A percentile compares a stretch with the other conserved stretches of the same genome.
These are phyloP conservation scores for Albula glossodonta DNA, from an alignment of 2,113 vertebrate species.

Conservation along the genomic window DNA sequence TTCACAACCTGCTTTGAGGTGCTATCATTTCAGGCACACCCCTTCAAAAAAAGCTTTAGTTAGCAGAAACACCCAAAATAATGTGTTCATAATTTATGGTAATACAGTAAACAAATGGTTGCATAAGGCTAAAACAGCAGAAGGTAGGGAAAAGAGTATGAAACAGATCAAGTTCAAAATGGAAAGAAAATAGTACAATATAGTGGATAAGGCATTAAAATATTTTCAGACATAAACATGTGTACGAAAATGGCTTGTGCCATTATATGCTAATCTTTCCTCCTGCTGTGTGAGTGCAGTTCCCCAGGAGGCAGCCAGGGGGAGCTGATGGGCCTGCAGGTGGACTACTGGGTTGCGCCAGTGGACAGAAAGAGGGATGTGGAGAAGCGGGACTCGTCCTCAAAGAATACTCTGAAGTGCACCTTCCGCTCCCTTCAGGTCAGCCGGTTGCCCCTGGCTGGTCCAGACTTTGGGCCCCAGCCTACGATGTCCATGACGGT, in stretches of 20 bases:
- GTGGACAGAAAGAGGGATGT: constrained; percentile 86
- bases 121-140: background rate
- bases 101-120: no score
- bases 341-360: constrained; percentile 94
- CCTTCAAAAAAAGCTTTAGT: no score
- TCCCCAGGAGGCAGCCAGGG: constrained; percentile 55
- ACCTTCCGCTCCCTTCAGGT: constrained; percentile 99
- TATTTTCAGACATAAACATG: background rate
- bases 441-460: constrained; percentile 86
- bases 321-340: constrained; percentile 96
- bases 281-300: constrained; percentile 43
- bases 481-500: constrained; percentile 96
- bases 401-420: constrained; percentile 97
- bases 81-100: no score
- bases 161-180: background rate
- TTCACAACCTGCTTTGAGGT: background rate
- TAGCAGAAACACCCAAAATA: no score
- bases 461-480: constrained; percentile 71
- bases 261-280: background rate
- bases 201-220: background rate
- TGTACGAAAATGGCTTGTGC: background rate
- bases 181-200: background rate
- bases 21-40: no score
- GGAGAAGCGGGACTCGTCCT: constrained; percentile 85
- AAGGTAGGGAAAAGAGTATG: background rate